phyloP scores from a whole-genome alignment of 2,113 vertebrate species.

The Corythoichthys haematopterus region DNA sequence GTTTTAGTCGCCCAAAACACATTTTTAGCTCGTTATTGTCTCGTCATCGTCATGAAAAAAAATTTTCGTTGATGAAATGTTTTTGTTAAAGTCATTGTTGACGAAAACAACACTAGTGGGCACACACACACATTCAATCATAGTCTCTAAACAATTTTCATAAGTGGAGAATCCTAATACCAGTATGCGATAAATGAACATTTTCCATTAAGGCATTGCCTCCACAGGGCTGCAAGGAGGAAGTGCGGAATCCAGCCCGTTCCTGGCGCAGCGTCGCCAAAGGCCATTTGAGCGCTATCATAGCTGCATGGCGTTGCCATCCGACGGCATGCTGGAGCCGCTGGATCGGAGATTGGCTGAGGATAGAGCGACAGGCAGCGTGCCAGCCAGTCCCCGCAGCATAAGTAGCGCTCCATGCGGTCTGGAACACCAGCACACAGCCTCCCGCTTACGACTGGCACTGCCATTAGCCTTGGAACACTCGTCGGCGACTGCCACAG shows the following conservation, averaged over 20 bases:
- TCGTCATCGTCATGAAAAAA: no score
- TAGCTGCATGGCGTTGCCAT: conserved; percentile 72
- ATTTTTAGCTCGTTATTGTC: no score
- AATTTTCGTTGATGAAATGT: no score
- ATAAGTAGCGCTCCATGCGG: conserved; percentile 55
- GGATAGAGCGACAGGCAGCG: conserved; percentile 34
- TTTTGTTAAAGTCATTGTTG: no score
- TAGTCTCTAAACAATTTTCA: no score
- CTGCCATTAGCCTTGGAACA: conserved; percentile 38
- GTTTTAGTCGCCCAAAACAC: no score
- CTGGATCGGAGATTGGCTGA: conserved; percentile 29
- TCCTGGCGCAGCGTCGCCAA: conserved; percentile 66
- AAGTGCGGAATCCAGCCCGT: conserved; percentile 74
- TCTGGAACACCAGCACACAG: conserved; percentile 22
- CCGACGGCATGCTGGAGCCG: conserved; percentile 42
- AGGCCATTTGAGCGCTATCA: conserved; percentile 66
- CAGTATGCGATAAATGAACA: neutral
- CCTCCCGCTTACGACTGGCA: conserved; percentile 47
- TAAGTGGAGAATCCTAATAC: neutral
- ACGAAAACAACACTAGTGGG: no score
- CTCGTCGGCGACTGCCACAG: conserved; percentile 39
- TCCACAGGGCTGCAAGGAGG: conserved; percentile 28
- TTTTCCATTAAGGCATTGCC: conserved; percentile 14
- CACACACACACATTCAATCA: no score
- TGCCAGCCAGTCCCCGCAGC: conserved; percentile 57